Base-by-base conservation (phyloP, 2,888 invertebrate genomes). In the Protonemura montana region DNA sequence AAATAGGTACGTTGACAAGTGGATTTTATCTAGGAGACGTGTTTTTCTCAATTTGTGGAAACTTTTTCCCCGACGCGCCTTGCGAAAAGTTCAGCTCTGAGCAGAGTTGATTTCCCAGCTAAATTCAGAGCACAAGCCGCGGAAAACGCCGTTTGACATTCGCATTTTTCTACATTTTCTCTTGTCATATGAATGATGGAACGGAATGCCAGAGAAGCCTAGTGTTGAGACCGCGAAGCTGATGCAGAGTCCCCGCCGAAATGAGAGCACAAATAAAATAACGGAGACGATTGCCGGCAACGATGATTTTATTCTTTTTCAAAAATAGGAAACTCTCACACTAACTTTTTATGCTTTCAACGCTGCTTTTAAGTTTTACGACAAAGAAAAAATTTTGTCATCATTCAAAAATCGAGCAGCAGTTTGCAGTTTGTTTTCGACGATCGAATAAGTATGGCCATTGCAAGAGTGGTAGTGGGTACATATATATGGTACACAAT, bases 131-230 rank as follows among this genome's bases (percentile, higher is more conserved):
- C 59, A 59, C 59, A 59, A 59, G 21, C 59, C 5, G 59, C 59
- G 59, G 59, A 3, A 59, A 59, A 59, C 59, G 59, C 21, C 59
- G 21, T 10, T 59, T 13, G 59, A 59, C 3, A 59, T 59, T 59
- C 59, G 59, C 59, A 59, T 59, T 59, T 59, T 59, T 59, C 59
- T 59, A 59, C 59, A 59, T 59, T 59, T 59, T 59, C 59, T 21
- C 59, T 59, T 59, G 59, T 59, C 59, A 59, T 59, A 59, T 59
- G 59, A 59, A 59, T 59, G 59, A 59, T 59, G 59, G 59, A 59
- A 59, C 59, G 59, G 59, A 13, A 59, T 13, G 59, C 16, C 59
- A 21, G 59, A 59, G 59, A 59, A 59, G 2, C 59, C 13, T 59
- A 59, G 59, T 21, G 16, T 21, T 2, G 59, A 59, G 3, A 59